Conservation (phyloP, 2,888 invertebrate genomes). For the Drosophila neoperkinsi region DNA sequence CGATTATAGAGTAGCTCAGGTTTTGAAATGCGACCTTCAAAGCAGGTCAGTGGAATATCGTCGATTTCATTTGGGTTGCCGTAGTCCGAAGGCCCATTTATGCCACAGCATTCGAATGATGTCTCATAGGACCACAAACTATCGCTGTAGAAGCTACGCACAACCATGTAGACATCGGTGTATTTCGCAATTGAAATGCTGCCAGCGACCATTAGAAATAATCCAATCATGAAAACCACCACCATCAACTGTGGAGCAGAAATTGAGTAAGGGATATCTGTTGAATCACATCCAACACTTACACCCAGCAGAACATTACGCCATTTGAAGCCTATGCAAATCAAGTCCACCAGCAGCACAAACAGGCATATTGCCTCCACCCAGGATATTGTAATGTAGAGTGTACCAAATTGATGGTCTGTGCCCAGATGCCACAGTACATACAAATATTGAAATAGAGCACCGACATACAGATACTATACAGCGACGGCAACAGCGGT, state of each 20-base stretch:
- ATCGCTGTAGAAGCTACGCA: conserved; percentile 34
- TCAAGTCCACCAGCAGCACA: conserved; percentile 14
- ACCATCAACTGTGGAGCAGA: conserved; percentile 18
- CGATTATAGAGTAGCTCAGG: conserved; percentile 10
- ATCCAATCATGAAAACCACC: not conserved
- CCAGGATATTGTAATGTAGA: conserved; percentile 34
- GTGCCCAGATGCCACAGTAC: conserved; percentile 16
- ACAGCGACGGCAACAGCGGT: not conserved
- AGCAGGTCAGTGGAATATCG: conserved; percentile 40
- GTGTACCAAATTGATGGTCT: conserved; percentile 1
- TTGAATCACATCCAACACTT: conserved; percentile 7
- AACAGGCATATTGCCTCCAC: conserved; percentile 28
- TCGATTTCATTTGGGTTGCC: not conserved
- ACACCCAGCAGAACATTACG: conserved; percentile 15
- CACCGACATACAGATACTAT: conserved; percentile 41
- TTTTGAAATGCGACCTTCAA: not conserved
- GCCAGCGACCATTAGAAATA: conserved; percentile 34
- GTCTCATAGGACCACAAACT: conserved; percentile 36
- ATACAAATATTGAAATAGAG: conserved; percentile 38
- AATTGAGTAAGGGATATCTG: fast-evolving
- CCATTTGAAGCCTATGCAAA: conserved; percentile 11
- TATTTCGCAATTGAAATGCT: conserved; percentile 31
- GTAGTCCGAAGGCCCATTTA: conserved; percentile 47
- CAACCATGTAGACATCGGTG: conserved; percentile 44
- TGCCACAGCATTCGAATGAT: conserved; percentile 41